Conservation (phyloP, 2,888 invertebrate genomes). For the Phortica magna region DNA sequence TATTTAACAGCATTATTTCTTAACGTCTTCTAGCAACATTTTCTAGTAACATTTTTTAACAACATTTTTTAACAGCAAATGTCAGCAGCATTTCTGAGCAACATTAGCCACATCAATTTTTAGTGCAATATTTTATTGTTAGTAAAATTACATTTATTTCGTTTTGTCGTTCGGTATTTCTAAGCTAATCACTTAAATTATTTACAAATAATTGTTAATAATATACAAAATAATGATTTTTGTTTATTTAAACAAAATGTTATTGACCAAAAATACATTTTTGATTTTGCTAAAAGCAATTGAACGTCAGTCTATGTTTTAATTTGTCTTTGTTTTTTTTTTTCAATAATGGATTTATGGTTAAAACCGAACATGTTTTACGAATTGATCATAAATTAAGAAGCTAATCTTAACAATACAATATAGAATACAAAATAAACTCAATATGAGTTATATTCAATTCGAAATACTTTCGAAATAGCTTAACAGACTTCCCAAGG, state of each 20-base stretch:
- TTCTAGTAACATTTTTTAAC: too few species aligned
- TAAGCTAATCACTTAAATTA: background rate
- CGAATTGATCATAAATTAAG: constrained; percentile 6
- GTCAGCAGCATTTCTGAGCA: too few species aligned
- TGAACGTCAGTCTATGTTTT: constrained; percentile 18
- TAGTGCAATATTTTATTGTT: too few species aligned
- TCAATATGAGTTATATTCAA: constrained; percentile 71
- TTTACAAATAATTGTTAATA: constrained; percentile 15
- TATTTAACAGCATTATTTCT: too few species aligned
- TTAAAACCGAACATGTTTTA: background rate
- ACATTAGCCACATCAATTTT: too few species aligned
- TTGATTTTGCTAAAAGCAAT: background rate
- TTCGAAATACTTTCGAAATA: constrained; percentile 47
- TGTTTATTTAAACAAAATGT: constrained; percentile 1
- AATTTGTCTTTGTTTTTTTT: background rate
- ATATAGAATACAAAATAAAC: constrained; percentile 48
- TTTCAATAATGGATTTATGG: background rate
- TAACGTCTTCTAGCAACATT: too few species aligned
- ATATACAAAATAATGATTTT: constrained; percentile 14
- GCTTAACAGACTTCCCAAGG: constrained; percentile 35
- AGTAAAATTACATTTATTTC: constrained; percentile 27
- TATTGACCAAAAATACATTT: constrained; percentile 18
- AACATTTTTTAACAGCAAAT: too few species aligned
- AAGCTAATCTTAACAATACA: constrained; percentile 43
- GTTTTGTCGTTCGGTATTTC: constrained; percentile 7